Conservation (phyloP, 2,797 vertebrate species). For the Phaenicophaeus curvirostris region DNA sequence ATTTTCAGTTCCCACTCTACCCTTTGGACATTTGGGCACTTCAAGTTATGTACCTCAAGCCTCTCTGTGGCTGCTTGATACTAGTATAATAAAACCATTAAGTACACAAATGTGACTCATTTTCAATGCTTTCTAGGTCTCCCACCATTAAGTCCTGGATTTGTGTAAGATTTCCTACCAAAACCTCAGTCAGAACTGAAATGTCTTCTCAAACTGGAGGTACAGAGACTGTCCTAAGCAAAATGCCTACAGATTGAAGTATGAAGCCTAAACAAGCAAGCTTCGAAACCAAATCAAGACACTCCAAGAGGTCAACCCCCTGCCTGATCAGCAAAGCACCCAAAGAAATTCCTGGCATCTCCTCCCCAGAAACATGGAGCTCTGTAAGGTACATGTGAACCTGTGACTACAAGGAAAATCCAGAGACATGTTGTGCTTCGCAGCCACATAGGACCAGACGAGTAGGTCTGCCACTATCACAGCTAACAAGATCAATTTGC, state of each 20-base stretch:
- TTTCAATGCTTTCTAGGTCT: not conserved
- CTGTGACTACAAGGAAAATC: not conserved
- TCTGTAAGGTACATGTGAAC: not conserved
- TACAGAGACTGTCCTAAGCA: not conserved
- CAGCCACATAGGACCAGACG: not conserved
- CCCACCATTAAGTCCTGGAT: not conserved
- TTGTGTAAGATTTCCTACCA: not conserved
- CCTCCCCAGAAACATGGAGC: not conserved
- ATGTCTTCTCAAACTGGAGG: not conserved
- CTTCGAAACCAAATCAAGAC: not conserved
- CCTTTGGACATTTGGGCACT: not conserved
- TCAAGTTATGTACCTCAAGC: not conserved
- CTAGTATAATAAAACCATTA: not conserved
- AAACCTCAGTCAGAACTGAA: not conserved
- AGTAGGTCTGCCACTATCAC: not conserved
- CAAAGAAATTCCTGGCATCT: not conserved
- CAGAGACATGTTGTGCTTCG: not conserved
- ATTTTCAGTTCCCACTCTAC: not conserved
- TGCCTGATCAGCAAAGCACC: not conserved
- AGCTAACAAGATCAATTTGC: not conserved
- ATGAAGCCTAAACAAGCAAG: not conserved
- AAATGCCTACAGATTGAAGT: rapidly evolving
- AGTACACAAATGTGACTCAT: not conserved
- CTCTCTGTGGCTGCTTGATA: not conserved
- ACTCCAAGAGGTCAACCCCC: not conserved